Conservation (phyloP, 2,888 invertebrate genomes). For the Dexiosoma caninum region DNA sequence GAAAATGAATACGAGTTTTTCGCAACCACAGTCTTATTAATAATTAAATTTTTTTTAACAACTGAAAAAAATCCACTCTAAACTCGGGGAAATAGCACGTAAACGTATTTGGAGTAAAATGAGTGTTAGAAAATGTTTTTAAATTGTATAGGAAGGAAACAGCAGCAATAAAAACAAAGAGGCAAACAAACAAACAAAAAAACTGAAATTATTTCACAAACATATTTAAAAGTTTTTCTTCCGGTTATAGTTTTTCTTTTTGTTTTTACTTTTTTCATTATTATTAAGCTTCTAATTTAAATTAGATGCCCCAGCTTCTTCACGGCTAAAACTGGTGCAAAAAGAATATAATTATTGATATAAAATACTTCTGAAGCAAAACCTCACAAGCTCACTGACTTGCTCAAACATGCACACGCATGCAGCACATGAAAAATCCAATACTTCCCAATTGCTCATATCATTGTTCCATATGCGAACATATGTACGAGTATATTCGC, state of each 20-base stretch:
- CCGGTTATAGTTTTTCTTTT: background rate
- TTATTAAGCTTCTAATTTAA: slow-evolving; percentile 51
- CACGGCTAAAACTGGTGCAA: background rate
- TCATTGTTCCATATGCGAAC: too few species aligned
- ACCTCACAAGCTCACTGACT: background rate
- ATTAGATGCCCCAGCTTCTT: slow-evolving; percentile 48
- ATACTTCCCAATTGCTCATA: too few species aligned
- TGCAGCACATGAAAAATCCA: too few species aligned
- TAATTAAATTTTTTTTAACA: slow-evolving; percentile 49
- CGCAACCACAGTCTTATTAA: slow-evolving; percentile 46
- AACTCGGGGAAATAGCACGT: slow-evolving; percentile 3
- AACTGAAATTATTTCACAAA: slow-evolving; percentile 10
- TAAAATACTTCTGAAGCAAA: slow-evolving; percentile 9
- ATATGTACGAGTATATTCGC: too few species aligned
- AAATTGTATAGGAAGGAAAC: background rate
- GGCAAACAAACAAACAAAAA: too few species aligned
- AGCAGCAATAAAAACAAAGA: background rate
- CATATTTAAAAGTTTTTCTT: slow-evolving; percentile 1
- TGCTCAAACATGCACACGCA: background rate
- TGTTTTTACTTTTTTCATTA: background rate
- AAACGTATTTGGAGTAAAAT: slow-evolving; percentile 15
- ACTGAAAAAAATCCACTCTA: background rate
- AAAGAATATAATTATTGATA: slow-evolving; percentile 11
- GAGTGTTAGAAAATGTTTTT: slow-evolving; percentile 20
- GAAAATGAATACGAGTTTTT: background rate